Base-by-base conservation (phyloP, 2,888 invertebrate genomes). In the Conchocele bisecta region DNA sequence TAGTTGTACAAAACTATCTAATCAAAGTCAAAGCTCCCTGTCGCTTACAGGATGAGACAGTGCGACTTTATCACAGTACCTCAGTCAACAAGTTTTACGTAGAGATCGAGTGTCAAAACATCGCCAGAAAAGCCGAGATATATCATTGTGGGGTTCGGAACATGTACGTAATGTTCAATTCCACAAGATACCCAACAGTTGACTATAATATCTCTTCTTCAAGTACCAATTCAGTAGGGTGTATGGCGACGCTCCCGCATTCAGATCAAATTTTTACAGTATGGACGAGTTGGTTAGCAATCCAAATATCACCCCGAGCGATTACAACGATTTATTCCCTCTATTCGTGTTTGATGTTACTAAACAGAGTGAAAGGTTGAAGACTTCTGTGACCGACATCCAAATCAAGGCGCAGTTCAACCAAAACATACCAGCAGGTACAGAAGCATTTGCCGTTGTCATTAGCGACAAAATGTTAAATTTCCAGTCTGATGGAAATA, bases 301-400 rank as follows among this genome's bases (percentile, higher is more conserved):
- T 28, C 31, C 48, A 6, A 48, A 59, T 35, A 59, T 59, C 20
- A 59, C 50, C 59, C 59, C 59, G 26, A 51, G 11, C 9, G 65
- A 65, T 39, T 70, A 48, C 31, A 70, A 57, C 20, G 41, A 33
- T 24, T 41, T 67, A 11, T 71, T 37, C 24, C 56, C 66, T 9
- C 29, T 67, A n/a, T 60, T 71, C 24, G 71, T 71, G 6, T 54
- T 71, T 42, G 71, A 71, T 31, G 66, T 71, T 13, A 60, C 59
- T 33, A 69, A 71, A 20, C 71, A 71, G 48, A 60, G 59, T 20
- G 71, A 71, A 53, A 6, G 59, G 41, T 42, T 66, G 7, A 65
- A 64, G 35, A 33, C 15, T 15, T 56, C 56, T 0, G 57, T 50
- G 28, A 37, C 37, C 6, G 56, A 65, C 37, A 37, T 68, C 31